Base-by-base conservation (phyloP, 1,140 invertebrate genomes). In the Diprion similis region DNA sequence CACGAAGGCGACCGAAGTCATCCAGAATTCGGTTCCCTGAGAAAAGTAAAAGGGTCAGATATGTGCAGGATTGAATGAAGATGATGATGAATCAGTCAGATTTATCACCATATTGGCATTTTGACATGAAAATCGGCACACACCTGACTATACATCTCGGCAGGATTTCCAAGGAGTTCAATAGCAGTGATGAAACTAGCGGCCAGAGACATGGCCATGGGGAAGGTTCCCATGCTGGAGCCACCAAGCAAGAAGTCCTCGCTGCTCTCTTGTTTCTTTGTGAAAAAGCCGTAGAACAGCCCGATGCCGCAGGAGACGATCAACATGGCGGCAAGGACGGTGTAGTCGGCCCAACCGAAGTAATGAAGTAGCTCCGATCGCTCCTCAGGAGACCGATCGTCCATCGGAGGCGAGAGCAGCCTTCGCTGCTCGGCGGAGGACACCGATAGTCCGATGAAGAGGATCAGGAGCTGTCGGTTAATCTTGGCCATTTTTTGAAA, bases 201-300 rank as follows among this genome's bases (percentile, higher is more conserved):
- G 18, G 93, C 92, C 18, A 96, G 84, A 11, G 94, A 95, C 89
- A 95, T 91, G 1, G 94, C 92, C 90, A 94, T 94, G 0, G 94
- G 94, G 68, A 94, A 91, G 1, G 94, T 94, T 37, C 92, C 91
- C 92, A 94, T 94, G 9, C 89, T 89, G 2, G 92, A 93, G 2
- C 93, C 93, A 10, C 94, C 95, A 19, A 95, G 85, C 10, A 96
- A 86, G 81, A 95, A 96, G 78, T 96, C 94, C 67, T 92, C 89
- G 64, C 93, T 93, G 0, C 92, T 94, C 70, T 91, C 92, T 78
- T 95, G 93, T 79, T 94, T 93, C 59, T 92, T 90, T 17, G 92
- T 90, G 77, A 92, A 93, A 77, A 92, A 95, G 17, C 92, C 94
- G 82, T 95, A 96, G 83, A 94, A 96, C 0, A 95, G 87, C 0